Evolutionary conservation across 2,888 invertebrate species (phyloP).

Genomic region (Dryocosmus kuriphilus): DNA sequence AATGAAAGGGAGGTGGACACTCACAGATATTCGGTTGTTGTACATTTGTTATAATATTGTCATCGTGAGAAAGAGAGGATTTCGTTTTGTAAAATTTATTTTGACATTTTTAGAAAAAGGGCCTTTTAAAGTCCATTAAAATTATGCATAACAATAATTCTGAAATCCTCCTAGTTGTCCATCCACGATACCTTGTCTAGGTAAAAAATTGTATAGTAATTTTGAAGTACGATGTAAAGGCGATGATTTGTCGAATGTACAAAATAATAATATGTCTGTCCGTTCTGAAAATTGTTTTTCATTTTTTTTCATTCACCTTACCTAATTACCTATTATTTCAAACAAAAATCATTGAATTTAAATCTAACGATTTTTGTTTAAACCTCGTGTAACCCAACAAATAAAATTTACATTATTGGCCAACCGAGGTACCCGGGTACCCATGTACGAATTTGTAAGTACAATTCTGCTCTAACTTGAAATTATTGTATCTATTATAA

Average conservation of each 20-base stretch:
- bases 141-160: constrained; percentile 10
- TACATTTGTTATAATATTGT: constrained; percentile 60
- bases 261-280: constrained; percentile 42
- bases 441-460: too few species aligned
- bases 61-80: constrained; percentile 40
- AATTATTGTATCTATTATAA: too few species aligned
- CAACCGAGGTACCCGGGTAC: too few species aligned
- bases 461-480: too few species aligned
- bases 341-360: too few species aligned
- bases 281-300: background rate
- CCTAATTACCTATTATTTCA: too few species aligned
- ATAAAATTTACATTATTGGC: too few species aligned
- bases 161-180: constrained; percentile 22
- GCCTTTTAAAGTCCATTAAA: constrained; percentile 12
- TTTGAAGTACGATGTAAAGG: constrained; percentile 14
- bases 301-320: too few species aligned
- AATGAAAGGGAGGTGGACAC: background rate
- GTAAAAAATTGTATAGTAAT: constrained; percentile 3
- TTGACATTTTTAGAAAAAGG: background rate
- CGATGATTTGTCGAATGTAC: constrained; percentile 27
- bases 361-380: too few species aligned
- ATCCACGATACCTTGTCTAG: constrained; percentile 20
- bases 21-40: constrained; percentile 39
- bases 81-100: constrained; percentile 21
- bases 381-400: too few species aligned